Conservation (phyloP, 2,797 vertebrate species). For the Brachyrhaphis roseni region DNA sequence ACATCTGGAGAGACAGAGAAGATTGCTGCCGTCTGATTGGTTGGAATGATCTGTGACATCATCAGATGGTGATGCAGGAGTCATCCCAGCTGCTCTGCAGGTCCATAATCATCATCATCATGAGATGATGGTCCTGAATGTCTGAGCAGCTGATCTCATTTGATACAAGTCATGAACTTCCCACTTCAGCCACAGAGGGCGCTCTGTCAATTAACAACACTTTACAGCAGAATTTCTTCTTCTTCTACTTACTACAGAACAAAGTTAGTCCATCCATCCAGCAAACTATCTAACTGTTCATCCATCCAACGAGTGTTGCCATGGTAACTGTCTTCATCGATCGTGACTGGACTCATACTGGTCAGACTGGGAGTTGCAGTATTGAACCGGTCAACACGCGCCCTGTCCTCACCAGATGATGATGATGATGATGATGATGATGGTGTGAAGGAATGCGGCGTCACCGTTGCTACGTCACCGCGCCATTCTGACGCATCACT, state of each 20-base stretch:
- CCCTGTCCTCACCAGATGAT: neutral
- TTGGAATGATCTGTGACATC: neutral
- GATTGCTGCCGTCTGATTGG: neutral
- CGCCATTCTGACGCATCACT: neutral
- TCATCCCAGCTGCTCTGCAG: neutral
- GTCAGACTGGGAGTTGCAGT: neutral
- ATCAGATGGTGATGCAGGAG: neutral
- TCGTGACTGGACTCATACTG: neutral
- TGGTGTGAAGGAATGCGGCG: conserved; percentile 12
- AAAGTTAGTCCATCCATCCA: neutral
- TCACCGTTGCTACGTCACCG: conserved; percentile 2
- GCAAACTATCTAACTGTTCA: neutral
- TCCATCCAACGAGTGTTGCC: neutral
- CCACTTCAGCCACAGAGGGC: too few relatives aligned
- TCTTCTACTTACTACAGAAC: too few relatives aligned
- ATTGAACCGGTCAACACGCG: neutral
- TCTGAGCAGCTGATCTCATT: neutral
- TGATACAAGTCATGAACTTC: too few relatives aligned
- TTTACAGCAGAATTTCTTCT: too few relatives aligned
- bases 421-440: conserved; percentile 4
- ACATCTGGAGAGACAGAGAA: neutral
- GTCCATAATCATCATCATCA: neutral
- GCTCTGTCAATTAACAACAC: too few relatives aligned
- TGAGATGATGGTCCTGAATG: neutral
- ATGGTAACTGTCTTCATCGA: neutral